Percentiles rank a stretch among this genome's conserved stretches.
These are phyloP conservation scores for Oreochromis aureus DNA, from an alignment of 2,113 vertebrate genomes.

Conservation along the genomic window DNA sequence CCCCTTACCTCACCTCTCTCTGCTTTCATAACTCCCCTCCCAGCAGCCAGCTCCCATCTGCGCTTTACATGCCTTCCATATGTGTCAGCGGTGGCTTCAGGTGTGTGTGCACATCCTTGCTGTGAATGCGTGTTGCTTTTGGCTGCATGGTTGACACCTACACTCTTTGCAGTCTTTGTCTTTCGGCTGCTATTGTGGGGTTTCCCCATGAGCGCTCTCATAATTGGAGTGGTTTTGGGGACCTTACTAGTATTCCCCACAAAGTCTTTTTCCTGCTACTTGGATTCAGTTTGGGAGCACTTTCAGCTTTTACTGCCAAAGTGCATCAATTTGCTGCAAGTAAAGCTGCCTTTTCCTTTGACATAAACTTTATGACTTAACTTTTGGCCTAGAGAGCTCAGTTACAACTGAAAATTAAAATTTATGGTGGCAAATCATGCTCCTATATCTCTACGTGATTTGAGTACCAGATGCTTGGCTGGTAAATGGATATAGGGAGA, in stretches of 20 bases:
- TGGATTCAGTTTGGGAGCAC: neutral
- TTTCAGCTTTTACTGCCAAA: neutral
- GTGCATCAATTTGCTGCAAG: neutral
- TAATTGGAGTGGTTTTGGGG: neutral
- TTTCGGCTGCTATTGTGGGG: neutral
- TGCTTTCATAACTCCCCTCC: constrained; percentile 16
- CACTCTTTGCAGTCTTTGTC: neutral
- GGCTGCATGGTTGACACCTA: neutral
- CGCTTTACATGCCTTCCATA: constrained; percentile 10
- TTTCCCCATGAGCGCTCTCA: neutral
- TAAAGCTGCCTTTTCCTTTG: neutral
- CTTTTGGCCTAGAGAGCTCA: neutral
- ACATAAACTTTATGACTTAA: neutral
- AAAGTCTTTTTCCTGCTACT: neutral
- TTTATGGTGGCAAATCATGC: neutral
- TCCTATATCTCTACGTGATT: neutral
- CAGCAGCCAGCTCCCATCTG: constrained; percentile 3
- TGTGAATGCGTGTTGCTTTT: neutral
- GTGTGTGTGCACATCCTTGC: neutral
- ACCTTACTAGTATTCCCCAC: neutral
- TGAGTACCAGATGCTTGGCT: neutral
- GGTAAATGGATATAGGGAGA: neutral
- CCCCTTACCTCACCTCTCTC: neutral
- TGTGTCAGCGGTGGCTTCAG: neutral
- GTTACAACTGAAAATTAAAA: neutral